Percentiles rank a stretch among this genome's conserved stretches.
Evolutionary conservation across 2,797 vertebrate genomes (phyloP).

Genomic region (Sebastes goodei): DNA sequence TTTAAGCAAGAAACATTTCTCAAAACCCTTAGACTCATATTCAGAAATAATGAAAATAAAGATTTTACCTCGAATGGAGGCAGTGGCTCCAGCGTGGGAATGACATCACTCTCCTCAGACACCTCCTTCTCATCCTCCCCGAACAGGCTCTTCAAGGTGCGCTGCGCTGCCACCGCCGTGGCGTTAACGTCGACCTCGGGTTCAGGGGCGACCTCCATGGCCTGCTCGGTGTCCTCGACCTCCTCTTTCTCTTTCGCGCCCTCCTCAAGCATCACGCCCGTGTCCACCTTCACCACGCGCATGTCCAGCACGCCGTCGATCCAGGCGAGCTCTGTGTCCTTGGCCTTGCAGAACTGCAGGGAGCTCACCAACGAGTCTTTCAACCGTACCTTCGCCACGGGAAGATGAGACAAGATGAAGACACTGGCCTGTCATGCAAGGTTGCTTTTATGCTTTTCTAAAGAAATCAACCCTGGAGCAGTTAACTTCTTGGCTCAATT

Average conservation of each 20-base stretch:
- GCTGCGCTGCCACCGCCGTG: constrained; percentile 86
- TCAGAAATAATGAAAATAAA: not conserved
- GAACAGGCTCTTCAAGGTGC: constrained; percentile 94
- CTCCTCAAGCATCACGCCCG: constrained; percentile 93
- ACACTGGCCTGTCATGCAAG: not conserved
- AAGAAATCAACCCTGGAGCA: not conserved
- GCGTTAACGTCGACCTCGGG: constrained; percentile 80
- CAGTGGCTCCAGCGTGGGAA: constrained; percentile 95
- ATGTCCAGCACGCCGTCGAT: constrained; percentile 97
- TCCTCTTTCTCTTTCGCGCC: constrained; percentile 92
- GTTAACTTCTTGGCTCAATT: not conserved
- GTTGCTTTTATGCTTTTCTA: not conserved
- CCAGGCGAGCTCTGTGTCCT: constrained; percentile 97
- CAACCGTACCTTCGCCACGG: constrained; percentile 88
- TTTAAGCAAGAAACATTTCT: not conserved
- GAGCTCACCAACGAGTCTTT: constrained; percentile 99
- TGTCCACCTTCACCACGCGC: constrained; percentile 97
- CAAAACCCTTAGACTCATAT: not conserved
- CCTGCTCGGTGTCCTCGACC: constrained; percentile 86
- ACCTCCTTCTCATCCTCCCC: constrained; percentile 93
- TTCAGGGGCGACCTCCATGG: constrained; percentile 83
- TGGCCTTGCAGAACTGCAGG: constrained; percentile 97
- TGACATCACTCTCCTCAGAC: constrained; percentile 95
- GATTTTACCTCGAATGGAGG: constrained; percentile 88
- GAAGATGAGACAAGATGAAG: not conserved